A percentile compares a stretch with the other conserved stretches of the same genome.
phyloP scores from a whole-genome alignment of 2,888 invertebrate genomes.

The Homarus gammarus region DNA sequence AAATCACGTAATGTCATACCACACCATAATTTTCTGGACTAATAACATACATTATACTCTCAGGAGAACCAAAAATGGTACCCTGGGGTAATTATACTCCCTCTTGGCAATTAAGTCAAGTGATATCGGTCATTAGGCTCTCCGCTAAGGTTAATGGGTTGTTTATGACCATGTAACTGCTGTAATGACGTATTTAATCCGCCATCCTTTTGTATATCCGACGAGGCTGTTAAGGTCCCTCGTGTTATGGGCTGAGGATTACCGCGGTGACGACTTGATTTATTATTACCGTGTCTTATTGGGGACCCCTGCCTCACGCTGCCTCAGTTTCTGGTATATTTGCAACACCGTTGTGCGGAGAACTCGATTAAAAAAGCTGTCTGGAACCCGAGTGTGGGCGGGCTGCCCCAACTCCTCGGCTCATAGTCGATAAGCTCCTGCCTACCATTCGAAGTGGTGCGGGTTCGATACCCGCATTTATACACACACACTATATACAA shows the following conservation, averaged over 20 bases:
- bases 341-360: no score
- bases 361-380: no score
- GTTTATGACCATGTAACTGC: background rate
- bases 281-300: background rate
- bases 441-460: no score
- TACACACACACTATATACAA: background rate
- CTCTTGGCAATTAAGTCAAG: background rate
- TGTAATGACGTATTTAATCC: background rate
- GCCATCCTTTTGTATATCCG: background rate
- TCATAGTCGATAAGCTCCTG: no score
- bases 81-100: background rate
- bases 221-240: background rate
- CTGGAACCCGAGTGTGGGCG: no score
- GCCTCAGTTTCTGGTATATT: no score
- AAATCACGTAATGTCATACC: background rate
- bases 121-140: background rate
- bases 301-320: no score
- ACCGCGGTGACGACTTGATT: background rate
- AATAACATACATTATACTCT: background rate
- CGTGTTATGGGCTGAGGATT: background rate
- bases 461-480: background rate
- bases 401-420: no score
- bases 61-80: background rate
- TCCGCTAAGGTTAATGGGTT: background rate
- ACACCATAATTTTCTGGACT: background rate